Evolutionary conservation across 35 echinoderm and acorn worm species (phyloP).

Genomic region (Diadema setosum): DNA sequence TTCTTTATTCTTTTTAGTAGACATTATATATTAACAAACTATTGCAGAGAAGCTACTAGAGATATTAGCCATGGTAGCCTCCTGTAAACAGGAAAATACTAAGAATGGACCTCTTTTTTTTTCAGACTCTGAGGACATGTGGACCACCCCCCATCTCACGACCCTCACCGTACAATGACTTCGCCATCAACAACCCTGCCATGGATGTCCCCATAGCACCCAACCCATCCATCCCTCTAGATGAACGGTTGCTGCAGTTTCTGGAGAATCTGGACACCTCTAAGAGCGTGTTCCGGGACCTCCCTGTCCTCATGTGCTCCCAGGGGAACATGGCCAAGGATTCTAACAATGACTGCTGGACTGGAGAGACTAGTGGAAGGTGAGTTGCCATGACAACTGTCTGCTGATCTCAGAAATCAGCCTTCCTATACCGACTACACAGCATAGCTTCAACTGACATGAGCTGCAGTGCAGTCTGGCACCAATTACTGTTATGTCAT

Average conservation of each 20-base stretch:
- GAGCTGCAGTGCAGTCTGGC: too few relatives aligned
- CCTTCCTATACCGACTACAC: too few relatives aligned
- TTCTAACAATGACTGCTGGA: slow-evolving; percentile 62
- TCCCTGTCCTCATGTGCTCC: slow-evolving; percentile 45
- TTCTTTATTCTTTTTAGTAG: too few relatives aligned
- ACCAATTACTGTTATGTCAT: too few relatives aligned
- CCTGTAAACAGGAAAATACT: too few relatives aligned
- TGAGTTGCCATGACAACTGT: slow-evolving; percentile 32
- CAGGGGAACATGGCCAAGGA: slow-evolving; percentile 24
- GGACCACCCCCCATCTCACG: slow-evolving; percentile 44
- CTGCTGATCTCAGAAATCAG: neutral
- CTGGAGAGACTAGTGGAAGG: slow-evolving; percentile 42
- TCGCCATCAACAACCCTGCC: slow-evolving; percentile 62
- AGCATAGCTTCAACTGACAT: too few relatives aligned
- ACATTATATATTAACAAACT: too few relatives aligned
- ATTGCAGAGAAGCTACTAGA: too few relatives aligned
- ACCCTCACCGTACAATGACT: slow-evolving; percentile 54
- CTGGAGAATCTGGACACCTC: slow-evolving; percentile 76
- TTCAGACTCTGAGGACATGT: slow-evolving; percentile 49
- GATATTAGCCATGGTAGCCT: too few relatives aligned
- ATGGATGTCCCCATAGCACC: slow-evolving; percentile 71
- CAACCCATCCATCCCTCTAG: slow-evolving; percentile 65
- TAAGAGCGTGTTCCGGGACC: slow-evolving; percentile 54
- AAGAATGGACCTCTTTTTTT: neutral
- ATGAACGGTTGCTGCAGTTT: slow-evolving; percentile 77